Evolutionary conservation across 2,888 invertebrate species (phyloP).

Genomic region (Encarsia formosa): DNA sequence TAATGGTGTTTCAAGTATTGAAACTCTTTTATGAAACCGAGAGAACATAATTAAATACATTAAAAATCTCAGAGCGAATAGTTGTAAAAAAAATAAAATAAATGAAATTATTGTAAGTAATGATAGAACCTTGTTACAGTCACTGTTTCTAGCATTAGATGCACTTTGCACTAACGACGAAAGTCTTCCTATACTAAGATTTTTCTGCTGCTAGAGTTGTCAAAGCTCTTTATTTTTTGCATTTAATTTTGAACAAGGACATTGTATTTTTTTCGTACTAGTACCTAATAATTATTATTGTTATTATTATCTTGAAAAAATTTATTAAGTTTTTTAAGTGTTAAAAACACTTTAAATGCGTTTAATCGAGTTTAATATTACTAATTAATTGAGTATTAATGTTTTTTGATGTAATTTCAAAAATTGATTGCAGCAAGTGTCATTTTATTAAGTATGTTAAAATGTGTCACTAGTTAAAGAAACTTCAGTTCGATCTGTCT

Average conservation of each 20-base stretch:
- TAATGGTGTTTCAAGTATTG: conserved; percentile 7
- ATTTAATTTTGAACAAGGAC: conserved; percentile 13
- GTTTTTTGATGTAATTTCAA: no score
- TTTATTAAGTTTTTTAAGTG: no score
- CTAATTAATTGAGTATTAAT: no score
- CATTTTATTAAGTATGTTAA: neutral
- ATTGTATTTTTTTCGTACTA: no score
- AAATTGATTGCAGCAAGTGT: neutral
- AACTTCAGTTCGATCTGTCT: conserved; percentile 9
- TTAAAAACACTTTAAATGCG: no score
- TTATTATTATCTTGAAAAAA: no score
- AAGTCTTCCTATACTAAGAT: conserved; percentile 16
- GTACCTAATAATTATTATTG: no score
- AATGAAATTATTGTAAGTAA: conserved; percentile 2
- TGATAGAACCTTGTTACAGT: conserved; percentile 5
- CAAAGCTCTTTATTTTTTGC: conserved; percentile 3
- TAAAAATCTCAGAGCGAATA: no score
- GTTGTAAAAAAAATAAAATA: neutral
- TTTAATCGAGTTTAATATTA: no score
- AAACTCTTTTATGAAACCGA: neutral
- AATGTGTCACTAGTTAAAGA: neutral
- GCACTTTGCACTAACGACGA: neutral
- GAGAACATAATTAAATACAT: no score
- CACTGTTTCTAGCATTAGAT: conserved; percentile 1
- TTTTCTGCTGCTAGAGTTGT: neutral